Conservation (phyloP, 2,888 invertebrate genomes). For the Nesidiocoris tenuis region DNA sequence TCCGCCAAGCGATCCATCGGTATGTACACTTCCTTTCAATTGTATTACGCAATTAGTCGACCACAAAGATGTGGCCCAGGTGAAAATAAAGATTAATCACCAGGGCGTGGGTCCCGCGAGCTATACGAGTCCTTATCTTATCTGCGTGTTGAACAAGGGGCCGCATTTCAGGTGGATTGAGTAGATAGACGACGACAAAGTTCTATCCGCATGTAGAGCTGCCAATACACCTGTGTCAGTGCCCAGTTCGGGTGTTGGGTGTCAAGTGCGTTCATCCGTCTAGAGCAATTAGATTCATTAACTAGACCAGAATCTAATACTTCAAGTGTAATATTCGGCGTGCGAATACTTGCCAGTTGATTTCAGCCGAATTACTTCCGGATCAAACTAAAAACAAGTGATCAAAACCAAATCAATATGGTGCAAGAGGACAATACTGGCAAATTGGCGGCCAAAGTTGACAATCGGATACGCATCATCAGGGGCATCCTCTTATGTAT, state of each 20-base stretch:
- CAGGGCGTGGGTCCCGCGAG: conserved; percentile 21
- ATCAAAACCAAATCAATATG: too few species aligned
- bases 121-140: conserved; percentile 15
- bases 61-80: too few species aligned
- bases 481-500: conserved; percentile 80
- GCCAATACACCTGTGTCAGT: not conserved
- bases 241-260: too few species aligned
- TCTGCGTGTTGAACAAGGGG: conserved; percentile 6
- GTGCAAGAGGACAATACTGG: conserved; percentile 9
- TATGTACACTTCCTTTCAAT: too few species aligned
- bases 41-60: too few species aligned
- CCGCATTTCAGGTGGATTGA: not conserved
- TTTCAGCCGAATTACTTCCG: too few species aligned
- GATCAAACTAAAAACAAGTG: too few species aligned
- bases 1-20: too few species aligned
- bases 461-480: conserved; percentile 74
- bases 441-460: conserved; percentile 60
- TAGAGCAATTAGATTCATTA: too few species aligned
- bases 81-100: conserved; percentile 15
- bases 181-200: not conserved
- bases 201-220: not conserved
- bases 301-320: too few species aligned
- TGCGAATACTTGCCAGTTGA: too few species aligned
- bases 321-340: too few species aligned
- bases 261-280: not conserved